Conservation (phyloP, 2,888 invertebrate genomes). For the Nemoura dubitans region DNA sequence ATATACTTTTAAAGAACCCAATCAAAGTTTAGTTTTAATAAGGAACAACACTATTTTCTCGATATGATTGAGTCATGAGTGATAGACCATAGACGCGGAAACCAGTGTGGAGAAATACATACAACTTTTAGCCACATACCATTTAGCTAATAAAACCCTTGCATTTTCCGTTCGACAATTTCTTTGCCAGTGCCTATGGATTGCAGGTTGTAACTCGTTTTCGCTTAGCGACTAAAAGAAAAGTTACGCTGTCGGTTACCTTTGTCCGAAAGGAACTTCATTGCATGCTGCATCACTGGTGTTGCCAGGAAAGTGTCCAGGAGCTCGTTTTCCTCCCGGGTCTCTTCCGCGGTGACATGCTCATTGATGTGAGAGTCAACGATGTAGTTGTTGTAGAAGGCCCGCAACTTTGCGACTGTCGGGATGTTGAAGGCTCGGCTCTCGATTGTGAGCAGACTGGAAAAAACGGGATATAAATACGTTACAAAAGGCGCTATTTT, state of each 20-base stretch:
- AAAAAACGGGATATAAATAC: slow-evolving; percentile 53
- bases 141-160: no score
- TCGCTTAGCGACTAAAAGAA: no score
- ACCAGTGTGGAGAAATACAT: no score
- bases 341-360: slow-evolving; percentile 70
- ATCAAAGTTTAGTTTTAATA: no score
- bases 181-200: no score
- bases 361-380: slow-evolving; percentile 78
- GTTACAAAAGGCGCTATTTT: no score
- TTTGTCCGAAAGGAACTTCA: slow-evolving; percentile 71
- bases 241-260: slow-evolving; percentile 59
- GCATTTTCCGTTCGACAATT: no score
- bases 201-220: not conserved
- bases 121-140: no score
- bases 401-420: slow-evolving; percentile 76
- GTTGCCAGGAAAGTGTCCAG: slow-evolving; percentile 81
- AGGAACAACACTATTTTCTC: no score
- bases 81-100: no score
- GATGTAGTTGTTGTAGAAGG: slow-evolving; percentile 87
- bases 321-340: slow-evolving; percentile 77
- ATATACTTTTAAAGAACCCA: no score
- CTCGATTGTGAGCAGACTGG: slow-evolving; percentile 74
- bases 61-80: no score
- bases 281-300: slow-evolving; percentile 75
- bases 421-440: slow-evolving; percentile 71